Conservation (phyloP, 1,140 invertebrate genomes). For the Diploscapter pachys region DNA sequence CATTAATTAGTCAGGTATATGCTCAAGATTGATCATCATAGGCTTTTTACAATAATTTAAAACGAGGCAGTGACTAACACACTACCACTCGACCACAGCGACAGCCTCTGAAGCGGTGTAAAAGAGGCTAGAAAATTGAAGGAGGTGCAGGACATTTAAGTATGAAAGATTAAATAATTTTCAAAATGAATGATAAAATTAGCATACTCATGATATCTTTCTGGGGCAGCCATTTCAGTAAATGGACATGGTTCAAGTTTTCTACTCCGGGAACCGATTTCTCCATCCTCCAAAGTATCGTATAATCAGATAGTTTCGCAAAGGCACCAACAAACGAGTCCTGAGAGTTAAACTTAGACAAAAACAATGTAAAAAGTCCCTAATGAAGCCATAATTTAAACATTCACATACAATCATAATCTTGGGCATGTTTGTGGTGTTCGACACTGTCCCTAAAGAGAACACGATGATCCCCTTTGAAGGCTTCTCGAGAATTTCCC, state of each 20-base stretch:
- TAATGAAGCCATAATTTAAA: neutral
- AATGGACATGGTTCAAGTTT: constrained; percentile 45
- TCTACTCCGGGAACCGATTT: constrained; percentile 39
- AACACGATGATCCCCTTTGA: constrained; percentile 55
- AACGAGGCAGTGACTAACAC: no score
- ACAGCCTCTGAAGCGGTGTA: no score
- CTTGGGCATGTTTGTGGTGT: constrained; percentile 57
- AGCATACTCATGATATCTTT: constrained; percentile 57
- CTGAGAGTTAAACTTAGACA: constrained; percentile 16
- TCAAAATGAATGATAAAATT: constrained; percentile 2
- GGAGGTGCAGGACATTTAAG: no score
- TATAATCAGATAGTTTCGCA: constrained; percentile 43
- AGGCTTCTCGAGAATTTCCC: constrained; percentile 33
- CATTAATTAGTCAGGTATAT: no score
- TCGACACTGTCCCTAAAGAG: constrained; percentile 58
- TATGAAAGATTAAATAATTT: neutral
- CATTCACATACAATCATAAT: constrained; percentile 40
- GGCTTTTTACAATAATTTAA: no score
- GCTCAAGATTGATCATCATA: no score
- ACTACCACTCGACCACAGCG: no score
- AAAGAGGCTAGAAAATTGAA: no score
- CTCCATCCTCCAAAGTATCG: constrained; percentile 56
- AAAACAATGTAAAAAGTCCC: neutral
- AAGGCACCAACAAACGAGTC: constrained; percentile 57
- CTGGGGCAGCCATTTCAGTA: constrained; percentile 57